phyloP scores from a whole-genome alignment of 2,113 vertebrate species.

The Pimephales promelas region DNA sequence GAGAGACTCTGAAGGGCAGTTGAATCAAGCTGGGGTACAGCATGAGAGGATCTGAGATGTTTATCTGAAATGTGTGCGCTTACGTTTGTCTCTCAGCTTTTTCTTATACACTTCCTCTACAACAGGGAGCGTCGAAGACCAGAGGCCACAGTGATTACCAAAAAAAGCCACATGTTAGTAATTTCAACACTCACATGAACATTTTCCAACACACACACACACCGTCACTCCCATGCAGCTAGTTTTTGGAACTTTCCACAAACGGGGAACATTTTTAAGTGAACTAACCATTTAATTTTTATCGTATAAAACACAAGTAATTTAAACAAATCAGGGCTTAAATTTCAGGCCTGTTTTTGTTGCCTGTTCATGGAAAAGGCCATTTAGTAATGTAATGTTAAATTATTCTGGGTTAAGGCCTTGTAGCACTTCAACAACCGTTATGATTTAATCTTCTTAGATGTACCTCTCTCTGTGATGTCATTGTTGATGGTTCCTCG shows the following conservation, averaged over 20 bases:
- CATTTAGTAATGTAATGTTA: neutral
- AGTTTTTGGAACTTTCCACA: conserved; percentile 17
- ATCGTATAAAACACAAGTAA: no score
- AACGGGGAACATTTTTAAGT: neutral
- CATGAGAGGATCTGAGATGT: conserved; percentile 19
- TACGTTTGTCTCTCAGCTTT: conserved; percentile 92
- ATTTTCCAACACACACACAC: neutral
- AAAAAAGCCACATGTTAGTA: conserved; percentile 52
- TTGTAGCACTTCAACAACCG: neutral
- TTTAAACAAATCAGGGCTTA: no score
- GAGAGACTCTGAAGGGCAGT: neutral
- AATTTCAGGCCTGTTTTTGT: neutral
- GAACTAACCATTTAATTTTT: neutral
- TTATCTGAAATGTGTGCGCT: conserved; percentile 64
- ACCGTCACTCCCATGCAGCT: conserved; percentile 10
- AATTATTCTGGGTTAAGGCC: neutral
- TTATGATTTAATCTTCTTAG: neutral
- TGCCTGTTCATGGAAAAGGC: neutral
- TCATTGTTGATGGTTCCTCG: conserved; percentile 77
- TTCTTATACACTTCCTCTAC: conserved; percentile 89
- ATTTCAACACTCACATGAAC: conserved; percentile 22
- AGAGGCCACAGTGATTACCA: conserved; percentile 35
- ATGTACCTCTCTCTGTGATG: conserved; percentile 86
- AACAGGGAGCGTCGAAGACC: conserved; percentile 68
- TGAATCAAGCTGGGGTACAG: conserved; percentile 30